Base-by-base conservation (phyloP, 2,888 invertebrate species). In the Drosophila siamana region DNA sequence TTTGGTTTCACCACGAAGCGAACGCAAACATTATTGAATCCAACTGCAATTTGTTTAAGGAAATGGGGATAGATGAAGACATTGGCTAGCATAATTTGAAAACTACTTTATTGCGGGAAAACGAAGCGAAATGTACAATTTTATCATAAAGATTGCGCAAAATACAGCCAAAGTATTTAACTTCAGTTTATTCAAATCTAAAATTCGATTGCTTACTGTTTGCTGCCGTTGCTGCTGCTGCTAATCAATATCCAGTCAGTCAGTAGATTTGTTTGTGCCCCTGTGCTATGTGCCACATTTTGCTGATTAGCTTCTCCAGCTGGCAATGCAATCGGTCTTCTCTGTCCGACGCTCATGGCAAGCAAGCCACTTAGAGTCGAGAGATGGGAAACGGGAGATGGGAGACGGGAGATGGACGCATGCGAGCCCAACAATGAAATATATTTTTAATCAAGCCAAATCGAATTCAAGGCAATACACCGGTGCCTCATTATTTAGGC, bases 401-500 rank as follows among this genome's bases (percentile, higher is more conserved):
- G n/a, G 11, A n/a, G 19, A n/a, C 33, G 33, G 26, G 38, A 4
- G 41, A 28, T 3, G 24, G n/a, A n/a, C n/a, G 15, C 30, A n/a
- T 43, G 51, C 9, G n/a, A 44, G 52, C 47, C 60, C 65, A 74
- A 83, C 78, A 88, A 86, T 86, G 88, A 86, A 86, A 86, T 86
- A 86, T 86, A 83, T 79, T 86, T 86, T 86, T 86, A 86, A 86
- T 86, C 85, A 88, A 83, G 87, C 83, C 70, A 87, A 83, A 86
- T 86, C 88, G 85, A 86, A 84, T 87, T 82, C 88, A 76, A 83
- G 78, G 86, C 87, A 84, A 86, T 86, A 79, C 85, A 81, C 84
- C 88, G 88, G 88, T 87, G 87, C 59, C 88, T 86, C 85, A 88
- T 86, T 86, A 86, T 86, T 86, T 86, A 86, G 85, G 86, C 86